Evolutionary conservation across 2,888 invertebrate genomes (phyloP), one percentile per base, ranked within the genome.

Genomic region (Dendrolimus pini): DNA sequence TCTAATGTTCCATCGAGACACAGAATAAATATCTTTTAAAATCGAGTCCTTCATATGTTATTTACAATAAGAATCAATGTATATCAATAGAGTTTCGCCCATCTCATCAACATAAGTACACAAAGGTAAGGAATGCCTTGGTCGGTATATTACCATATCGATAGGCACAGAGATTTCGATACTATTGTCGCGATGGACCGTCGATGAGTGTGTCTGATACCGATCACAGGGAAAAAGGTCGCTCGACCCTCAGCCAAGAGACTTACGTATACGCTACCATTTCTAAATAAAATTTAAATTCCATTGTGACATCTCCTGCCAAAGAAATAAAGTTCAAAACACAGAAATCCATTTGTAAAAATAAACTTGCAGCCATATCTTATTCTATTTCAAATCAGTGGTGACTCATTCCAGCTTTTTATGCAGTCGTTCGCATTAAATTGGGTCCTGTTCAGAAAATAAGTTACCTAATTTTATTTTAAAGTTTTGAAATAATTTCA

Each of bases 51-150:
- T 79, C 78, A 78, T 74, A 80, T 80, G 83, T 79, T 81, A 83
- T 82, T 84, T 81, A 87, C 84, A 89, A 86, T 85, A 78, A 82
- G 75, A 80, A 80, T 74, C 78, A 82, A 83, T 84, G 82, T 82
- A 82, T 85, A 83, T 85, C 85, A 86, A 86, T 86, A 72, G 81
- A 75, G 87, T 85, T 88, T 86, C 86, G 87, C 87, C 89, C 86
- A 86, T 84, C 87, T 89, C 89, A 88, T 89, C 85, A 83, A 81
- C 83, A 82, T 88, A 87, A 85, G 83, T 78, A 83, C 79, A 85
- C 86, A 86, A 85, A 82, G 83, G 78, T 75, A 68, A 73, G 82
- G 84, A 83, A 85, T 85, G 83, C 81, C 77, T 71, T 67, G 74
- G 62, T 62, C 68, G 66, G 71, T 72, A 74, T 74, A 85, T 87